Base-by-base conservation (phyloP, 37 sponge, comb jelly and placozoan genomes). In the Cladorhizidae sp. region DNA sequence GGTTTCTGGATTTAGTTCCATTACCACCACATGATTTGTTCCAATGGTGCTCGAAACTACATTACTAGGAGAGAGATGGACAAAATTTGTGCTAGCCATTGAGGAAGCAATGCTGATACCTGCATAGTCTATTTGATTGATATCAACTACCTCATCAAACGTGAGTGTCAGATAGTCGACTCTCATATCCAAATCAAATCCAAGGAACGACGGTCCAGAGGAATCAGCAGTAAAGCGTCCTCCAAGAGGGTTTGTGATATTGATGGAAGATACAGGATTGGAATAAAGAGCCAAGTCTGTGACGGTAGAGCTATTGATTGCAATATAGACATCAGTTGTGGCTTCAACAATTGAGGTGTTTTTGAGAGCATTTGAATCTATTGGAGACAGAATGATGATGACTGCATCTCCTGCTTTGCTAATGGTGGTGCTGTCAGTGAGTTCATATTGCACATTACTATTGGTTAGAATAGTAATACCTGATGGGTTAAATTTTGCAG, bases 71-170 rank as follows among this genome's bases (percentile, higher is more conserved):
- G 80, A 64, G 17, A 88, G 64, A 11, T 71, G 45, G 6, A 84
- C 63, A 28, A 58, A 59, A 36, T 74, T 57, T 63, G 72, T 37
- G 20, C 40, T 40, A 43, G 14, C 15, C 26, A 45, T 12, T 45
- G 79, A 45, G 22, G 54, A 67, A 39, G 68, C 59, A 45, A 89
- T 67, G 8, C 58, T 76, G 57, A 96, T 67, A 20, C 59, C 67
- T 40, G 82, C 61, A 31, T 83, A 31, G 52, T 83, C 39, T 18
- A 95, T 54, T 15, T 58, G 55, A 0, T 64, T 40, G 9, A 70
- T 33, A 56, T 87, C 42, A 23, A 96, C 57, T 21, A 86, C 67
- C 56, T 96, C 93, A 74, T 86, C 72, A 72, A 96, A 96, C 26
- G 81, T 73, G 0, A 96, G 83, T 17, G 73, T 72, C 7, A 96